These are phyloP conservation scores for Plagodis pulveraria DNA, from an alignment of 2,888 invertebrate species.

Conservation along the genomic window DNA sequence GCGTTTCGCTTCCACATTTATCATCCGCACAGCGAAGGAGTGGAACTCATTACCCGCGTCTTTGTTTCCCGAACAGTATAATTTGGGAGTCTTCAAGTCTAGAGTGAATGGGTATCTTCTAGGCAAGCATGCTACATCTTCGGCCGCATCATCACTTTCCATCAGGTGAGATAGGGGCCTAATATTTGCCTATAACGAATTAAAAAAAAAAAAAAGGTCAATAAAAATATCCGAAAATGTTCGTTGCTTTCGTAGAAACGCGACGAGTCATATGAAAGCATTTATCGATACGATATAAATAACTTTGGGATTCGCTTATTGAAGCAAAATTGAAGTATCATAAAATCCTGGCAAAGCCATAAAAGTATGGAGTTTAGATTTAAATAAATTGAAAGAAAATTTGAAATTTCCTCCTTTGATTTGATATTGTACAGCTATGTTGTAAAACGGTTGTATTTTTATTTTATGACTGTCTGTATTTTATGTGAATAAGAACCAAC, in stretches of 20 bases:
- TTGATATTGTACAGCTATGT: conserved; percentile 8
- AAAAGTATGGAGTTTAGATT: conserved; percentile 5
- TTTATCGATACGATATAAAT: conserved; percentile 15
- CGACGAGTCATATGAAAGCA: conserved; percentile 2
- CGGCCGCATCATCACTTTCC: too few relatives aligned
- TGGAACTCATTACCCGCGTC: too few relatives aligned
- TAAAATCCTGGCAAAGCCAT: conserved; percentile 3
- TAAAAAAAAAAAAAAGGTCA: too few relatives aligned
- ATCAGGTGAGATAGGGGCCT: too few relatives aligned
- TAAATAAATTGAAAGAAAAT: conserved; percentile 13
- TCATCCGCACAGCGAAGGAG: too few relatives aligned
- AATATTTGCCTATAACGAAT: too few relatives aligned
- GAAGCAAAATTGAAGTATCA: conserved; percentile 2
- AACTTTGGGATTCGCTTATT: conserved; percentile 5
- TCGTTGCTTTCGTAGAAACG: conserved; percentile 7
- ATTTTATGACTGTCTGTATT: conserved; percentile 22
- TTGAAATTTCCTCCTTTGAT: conserved; percentile 7
- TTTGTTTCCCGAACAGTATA: too few relatives aligned
- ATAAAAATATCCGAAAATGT: conserved; percentile 9
- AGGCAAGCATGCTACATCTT: too few relatives aligned
- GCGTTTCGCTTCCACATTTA: too few relatives aligned
- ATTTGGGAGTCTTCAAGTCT: too few relatives aligned
- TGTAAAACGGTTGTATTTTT: conserved; percentile 21
- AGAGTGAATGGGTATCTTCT: too few relatives aligned
- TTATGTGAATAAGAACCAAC: conserved; percentile 26